Conservation (phyloP, 2,888 invertebrate genomes). For the Drosophila prolongata region DNA sequence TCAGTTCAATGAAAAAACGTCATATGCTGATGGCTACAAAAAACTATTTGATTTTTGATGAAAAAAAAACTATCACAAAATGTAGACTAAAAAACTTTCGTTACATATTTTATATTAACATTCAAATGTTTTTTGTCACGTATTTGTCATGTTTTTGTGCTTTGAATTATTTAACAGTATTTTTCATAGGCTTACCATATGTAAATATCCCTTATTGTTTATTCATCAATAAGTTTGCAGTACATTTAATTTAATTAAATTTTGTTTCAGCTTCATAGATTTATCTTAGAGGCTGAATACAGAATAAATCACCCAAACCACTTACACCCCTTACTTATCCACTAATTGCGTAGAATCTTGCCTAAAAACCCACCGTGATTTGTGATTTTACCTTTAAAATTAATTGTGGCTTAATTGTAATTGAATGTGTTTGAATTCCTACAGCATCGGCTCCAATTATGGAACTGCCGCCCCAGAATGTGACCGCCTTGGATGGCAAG, state of each 20-base stretch:
- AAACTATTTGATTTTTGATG: not conserved
- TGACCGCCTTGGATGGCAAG: conserved; percentile 96
- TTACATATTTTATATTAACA: not conserved
- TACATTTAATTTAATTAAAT: conserved; percentile 1
- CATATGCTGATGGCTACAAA: not conserved
- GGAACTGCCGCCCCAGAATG: conserved; percentile 92
- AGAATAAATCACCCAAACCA: not conserved
- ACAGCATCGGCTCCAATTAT: conserved; percentile 94
- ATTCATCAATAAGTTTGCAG: not conserved
- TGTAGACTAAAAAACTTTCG: not conserved
- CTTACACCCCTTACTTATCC: not conserved
- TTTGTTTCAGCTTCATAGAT: conserved; percentile 8
- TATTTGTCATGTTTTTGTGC: conserved; percentile 10
- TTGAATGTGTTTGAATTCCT: conserved; percentile 4
- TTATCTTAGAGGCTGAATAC: not conserved
- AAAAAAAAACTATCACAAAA: not conserved
- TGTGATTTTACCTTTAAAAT: not conserved
- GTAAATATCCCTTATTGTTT: conserved; percentile 5
- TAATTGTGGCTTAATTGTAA: not conserved
- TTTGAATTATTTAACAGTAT: conserved; percentile 15
- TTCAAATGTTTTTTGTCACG: conserved; percentile 6
- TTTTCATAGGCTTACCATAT: conserved; percentile 7
- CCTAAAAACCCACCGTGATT: conserved; percentile 4
- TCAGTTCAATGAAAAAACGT: not conserved
- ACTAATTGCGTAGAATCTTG: conserved; percentile 11